These are phyloP conservation scores for Diadema setosum DNA, from an alignment of 35 echinoderm and acorn worm genomes.

Conservation along the genomic window DNA sequence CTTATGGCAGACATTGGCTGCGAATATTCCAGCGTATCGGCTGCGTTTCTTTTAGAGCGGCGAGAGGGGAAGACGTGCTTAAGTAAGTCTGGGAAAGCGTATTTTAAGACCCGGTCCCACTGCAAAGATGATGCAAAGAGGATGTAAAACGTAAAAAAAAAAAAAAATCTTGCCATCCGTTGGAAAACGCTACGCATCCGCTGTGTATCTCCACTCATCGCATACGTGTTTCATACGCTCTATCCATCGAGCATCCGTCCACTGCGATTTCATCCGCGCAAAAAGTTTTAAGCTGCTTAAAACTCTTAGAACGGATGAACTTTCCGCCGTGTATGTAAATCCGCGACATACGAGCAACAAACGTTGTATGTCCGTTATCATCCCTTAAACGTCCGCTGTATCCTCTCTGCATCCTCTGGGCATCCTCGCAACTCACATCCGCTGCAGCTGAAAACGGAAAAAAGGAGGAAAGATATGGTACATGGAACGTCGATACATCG, in stretches of 20 bases:
- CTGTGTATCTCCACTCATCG: no score
- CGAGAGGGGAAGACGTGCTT: no score
- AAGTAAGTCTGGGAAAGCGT: no score
- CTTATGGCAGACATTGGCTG: no score
- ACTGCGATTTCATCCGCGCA: not conserved
- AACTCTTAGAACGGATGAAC: not conserved
- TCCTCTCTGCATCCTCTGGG: conserved; percentile 4
- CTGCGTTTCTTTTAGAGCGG: no score
- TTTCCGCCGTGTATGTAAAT: no score
- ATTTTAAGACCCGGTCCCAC: no score
- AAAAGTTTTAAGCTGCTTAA: not conserved
- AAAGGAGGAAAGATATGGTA: not conserved
- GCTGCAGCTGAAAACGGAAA: not conserved
- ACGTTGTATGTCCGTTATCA: not conserved
- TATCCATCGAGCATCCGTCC: not conserved
- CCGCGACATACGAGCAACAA: not conserved
- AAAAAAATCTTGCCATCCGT: no score
- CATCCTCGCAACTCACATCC: conserved; percentile 5
- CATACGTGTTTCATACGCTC: not conserved
- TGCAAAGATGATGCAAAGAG: no score
- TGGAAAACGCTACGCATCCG: no score
- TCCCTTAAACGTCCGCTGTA: not conserved
- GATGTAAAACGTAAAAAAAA: no score
- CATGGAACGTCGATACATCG: not conserved
- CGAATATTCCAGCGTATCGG: no score